Base-by-base conservation (phyloP, 2,113 vertebrate genomes). In the Nerophis lumbriciformis region DNA sequence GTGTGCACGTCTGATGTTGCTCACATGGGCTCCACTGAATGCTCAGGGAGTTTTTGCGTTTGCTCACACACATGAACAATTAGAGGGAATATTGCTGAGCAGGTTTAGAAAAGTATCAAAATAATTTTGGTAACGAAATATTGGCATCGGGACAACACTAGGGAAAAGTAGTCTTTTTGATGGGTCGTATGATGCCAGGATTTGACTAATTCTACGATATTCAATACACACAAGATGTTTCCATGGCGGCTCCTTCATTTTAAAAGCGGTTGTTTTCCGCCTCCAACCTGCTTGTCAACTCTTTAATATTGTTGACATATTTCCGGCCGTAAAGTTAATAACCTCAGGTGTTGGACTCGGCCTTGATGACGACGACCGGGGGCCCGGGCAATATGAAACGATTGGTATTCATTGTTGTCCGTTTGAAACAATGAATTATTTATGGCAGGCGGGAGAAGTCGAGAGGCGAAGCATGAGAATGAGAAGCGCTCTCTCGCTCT, bases 341-440 rank as follows among this genome's bases (percentile, higher is more conserved):
- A 86, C 87, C 83, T 81, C 76, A 80, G 87, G 84, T 88, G 73
- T 69, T 64, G 69, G 82, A 86, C 88, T 89, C 81, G 82, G 88
- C 77, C 78, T 77, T 83, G 84, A 89, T 89, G 83, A 85, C 10
- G 42, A 45, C 42, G 42, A 45, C 12, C 69, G 51, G 28, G 16
- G 80, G 48, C 73, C 70, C 61, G 69, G 66, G 69, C 77, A 82
- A 85, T 87, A 89, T 85, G 76, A 80, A 80, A 71, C 71, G 83
- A 88, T 90, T 88, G 83, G 86, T 89, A 90, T 90, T 90, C 90
- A 85, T 76, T 78, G 80, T 84, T 57, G 88, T 85, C 79, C 42
- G 54, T 82, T 85, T 82, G 68, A 76, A 73, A 75, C 72, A 62
- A 90, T 92, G 87, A 90, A 92, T 92, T 84, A 91, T 91, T 87